phyloP scores from a whole-genome alignment of 2,888 invertebrate species.

The Archaeoteleia sp. region DNA sequence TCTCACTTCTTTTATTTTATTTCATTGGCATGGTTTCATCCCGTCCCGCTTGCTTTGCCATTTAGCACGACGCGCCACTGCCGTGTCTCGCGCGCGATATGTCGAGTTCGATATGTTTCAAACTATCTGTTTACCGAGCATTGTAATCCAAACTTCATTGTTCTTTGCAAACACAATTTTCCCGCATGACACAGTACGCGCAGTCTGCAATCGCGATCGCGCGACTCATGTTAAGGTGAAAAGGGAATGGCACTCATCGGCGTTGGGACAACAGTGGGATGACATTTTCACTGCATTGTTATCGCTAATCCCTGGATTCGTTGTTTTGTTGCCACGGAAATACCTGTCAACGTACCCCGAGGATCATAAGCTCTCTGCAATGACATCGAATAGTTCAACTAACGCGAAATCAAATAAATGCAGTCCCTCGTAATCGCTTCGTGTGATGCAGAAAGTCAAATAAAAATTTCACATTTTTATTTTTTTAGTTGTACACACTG shows the following conservation, averaged over 20 bases:
- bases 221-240: constrained; percentile 27
- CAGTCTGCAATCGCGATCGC: constrained; percentile 35
- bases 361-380: constrained; percentile 41
- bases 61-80: constrained; percentile 3
- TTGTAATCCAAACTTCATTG: constrained; percentile 70
- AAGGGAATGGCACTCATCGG: constrained; percentile 38
- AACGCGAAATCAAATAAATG: constrained; percentile 43
- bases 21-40: constrained; percentile 15
- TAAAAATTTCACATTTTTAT: constrained; percentile 1
- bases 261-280: constrained; percentile 26
- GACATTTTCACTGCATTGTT: constrained; percentile 50
- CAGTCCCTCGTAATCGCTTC: constrained; percentile 29
- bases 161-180: constrained; percentile 65
- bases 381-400: constrained; percentile 40
- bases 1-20: constrained; percentile 47
- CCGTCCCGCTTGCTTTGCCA: constrained; percentile 28
- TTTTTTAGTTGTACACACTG: constrained; percentile 1
- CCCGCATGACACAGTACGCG: constrained; percentile 42
- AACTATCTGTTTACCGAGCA: constrained; percentile 69
- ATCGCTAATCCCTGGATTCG: constrained; percentile 42
- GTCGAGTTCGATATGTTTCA: constrained; percentile 62
- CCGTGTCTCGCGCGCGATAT: constrained; percentile 9
- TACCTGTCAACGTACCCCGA: constrained; percentile 41
- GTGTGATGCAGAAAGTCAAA: constrained; percentile 22
- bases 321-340: constrained; percentile 45